Base-by-base conservation (phyloP, 2,113 vertebrate species). In the Mustela nigripes region DNA sequence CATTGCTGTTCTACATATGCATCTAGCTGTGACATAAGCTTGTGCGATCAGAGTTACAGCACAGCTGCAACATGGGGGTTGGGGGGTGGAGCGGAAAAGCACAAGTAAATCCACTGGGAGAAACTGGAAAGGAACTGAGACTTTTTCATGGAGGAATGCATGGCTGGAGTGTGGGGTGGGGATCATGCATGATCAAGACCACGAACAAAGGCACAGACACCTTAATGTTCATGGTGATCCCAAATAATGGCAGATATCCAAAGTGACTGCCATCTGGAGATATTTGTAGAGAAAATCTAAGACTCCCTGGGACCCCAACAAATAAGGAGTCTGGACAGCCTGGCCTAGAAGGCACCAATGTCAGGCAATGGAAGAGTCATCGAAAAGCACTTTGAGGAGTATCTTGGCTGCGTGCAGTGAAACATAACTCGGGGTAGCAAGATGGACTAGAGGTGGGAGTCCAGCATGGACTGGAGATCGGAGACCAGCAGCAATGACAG, bases 21-120 rank as follows among this genome's bases (percentile, higher is more conserved):
- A 26, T 16, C 7, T 2, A 56, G 21, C 11, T n/a, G 19, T 36
- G 14, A n/a, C 33, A n/a, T 24, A 81, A 73, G 50, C 89, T 78
- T 1, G 42, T 63, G 33, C 62, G 12, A 1, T 1, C 18, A 18
- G 28, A 76, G 19, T n/a, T 15, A 65, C 0, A 58, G 53, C 21
- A 39, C 56, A 76, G 11, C 26, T 24, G 19, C 11, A 31, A 65
- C 9, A 11, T 31, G 7, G 58, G 36, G 42, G 4, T 22, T 42
- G 9, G 10, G 60, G 22, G 3, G 60, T 3, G 10, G 2, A 53
- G 60, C 56, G 74, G 39, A 83, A 79, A 71, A 60, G 26, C 74
- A 78, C 56, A 85, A 36, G 16, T 28, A 60, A 78, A 60, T 21
- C 18, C 24, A 48, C 5, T 28, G 42, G 28, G 81, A 80, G 58